A percentile compares a stretch with the other conserved stretches of the same genome.
Conservation (phyloP, 2,113 vertebrate species). For the Tor tambroides region DNA sequence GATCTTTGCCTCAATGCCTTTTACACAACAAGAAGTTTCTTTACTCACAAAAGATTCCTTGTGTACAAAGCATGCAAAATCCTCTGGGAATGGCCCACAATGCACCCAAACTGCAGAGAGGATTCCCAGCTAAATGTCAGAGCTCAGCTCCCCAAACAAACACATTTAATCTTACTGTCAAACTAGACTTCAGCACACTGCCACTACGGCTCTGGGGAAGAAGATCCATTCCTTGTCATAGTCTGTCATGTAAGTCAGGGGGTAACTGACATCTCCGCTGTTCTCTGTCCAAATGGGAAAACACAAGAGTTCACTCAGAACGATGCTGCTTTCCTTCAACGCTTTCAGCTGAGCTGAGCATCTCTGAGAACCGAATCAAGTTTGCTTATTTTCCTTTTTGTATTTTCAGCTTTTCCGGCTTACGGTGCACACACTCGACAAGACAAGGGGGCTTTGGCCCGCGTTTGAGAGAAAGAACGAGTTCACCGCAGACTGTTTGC, state of each 20-base stretch:
- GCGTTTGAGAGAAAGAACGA: slow-evolving; percentile 17
- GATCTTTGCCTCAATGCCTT: background rate
- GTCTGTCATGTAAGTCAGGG: slow-evolving; percentile 56
- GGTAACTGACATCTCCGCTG: slow-evolving; percentile 51
- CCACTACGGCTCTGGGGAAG: slow-evolving; percentile 39
- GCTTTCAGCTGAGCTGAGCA: slow-evolving; percentile 38
- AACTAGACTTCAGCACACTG: slow-evolving; percentile 37
- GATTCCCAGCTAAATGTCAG: slow-evolving; percentile 51
- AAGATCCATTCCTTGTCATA: slow-evolving; percentile 51
- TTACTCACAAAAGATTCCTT: background rate
- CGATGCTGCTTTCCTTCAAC: slow-evolving; percentile 54
- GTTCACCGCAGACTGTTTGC: background rate
- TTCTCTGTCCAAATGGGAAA: slow-evolving; percentile 40
- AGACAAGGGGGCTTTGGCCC: slow-evolving; percentile 54
- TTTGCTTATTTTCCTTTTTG: slow-evolving; percentile 37
- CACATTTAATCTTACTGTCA: slow-evolving; percentile 53
- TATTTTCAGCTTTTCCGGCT: slow-evolving; percentile 38
- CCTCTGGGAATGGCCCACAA: slow-evolving; percentile 8
- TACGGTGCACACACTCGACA: slow-evolving; percentile 59
- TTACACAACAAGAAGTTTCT: background rate
- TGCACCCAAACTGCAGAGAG: slow-evolving; percentile 24
- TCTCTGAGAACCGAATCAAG: slow-evolving; percentile 32
- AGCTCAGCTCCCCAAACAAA: slow-evolving; percentile 30
- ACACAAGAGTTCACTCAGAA: slow-evolving; percentile 35
- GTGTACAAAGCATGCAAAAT: background rate